Evolutionary conservation across 2,888 invertebrate genomes (phyloP).

Genomic region (Trissolcus brochymenae): DNA sequence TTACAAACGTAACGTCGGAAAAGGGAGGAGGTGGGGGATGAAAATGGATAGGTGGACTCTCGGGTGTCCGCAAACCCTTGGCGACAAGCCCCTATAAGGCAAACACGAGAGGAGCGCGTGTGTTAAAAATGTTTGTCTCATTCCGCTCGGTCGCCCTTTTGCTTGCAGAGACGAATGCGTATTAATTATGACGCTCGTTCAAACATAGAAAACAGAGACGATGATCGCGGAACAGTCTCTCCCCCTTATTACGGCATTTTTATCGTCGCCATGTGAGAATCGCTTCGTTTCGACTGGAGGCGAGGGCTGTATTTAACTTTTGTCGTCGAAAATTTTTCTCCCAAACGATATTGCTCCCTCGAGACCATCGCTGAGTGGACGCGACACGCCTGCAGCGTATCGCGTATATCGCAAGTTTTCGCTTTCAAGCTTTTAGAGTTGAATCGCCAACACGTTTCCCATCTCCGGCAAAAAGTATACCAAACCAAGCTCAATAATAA

Average conservation of each 20-base stretch:
- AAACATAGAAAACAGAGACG: slow-evolving; percentile 69
- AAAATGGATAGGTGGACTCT: slow-evolving; percentile 41
- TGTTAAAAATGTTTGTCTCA: slow-evolving; percentile 58
- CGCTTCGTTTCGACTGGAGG: slow-evolving; percentile 52
- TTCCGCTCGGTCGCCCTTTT: slow-evolving; percentile 55
- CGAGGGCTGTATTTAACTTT: slow-evolving; percentile 74
- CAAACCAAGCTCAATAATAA: not conserved
- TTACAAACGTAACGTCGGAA: slow-evolving; percentile 17
- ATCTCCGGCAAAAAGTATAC: slow-evolving; percentile 24
- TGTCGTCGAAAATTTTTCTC: slow-evolving; percentile 71
- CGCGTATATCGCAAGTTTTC: slow-evolving; percentile 47
- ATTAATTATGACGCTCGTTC: slow-evolving; percentile 76
- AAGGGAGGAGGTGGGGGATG: slow-evolving; percentile 26
- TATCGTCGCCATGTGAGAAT: slow-evolving; percentile 55
- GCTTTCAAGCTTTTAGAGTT: slow-evolving; percentile 46
- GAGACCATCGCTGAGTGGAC: slow-evolving; percentile 63
- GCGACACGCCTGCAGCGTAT: slow-evolving; percentile 50
- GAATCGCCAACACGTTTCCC: slow-evolving; percentile 32
- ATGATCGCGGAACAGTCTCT: slow-evolving; percentile 50
- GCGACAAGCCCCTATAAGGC: slow-evolving; percentile 54
- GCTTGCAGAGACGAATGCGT: slow-evolving; percentile 69
- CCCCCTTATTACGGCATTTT: slow-evolving; percentile 68
- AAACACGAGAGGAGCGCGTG: slow-evolving; percentile 49
- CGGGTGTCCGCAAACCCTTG: slow-evolving; percentile 42
- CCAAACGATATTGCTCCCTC: slow-evolving; percentile 71